Conservation (phyloP, 2,797 vertebrate species). For the Arrhamphus sclerolepis region DNA sequence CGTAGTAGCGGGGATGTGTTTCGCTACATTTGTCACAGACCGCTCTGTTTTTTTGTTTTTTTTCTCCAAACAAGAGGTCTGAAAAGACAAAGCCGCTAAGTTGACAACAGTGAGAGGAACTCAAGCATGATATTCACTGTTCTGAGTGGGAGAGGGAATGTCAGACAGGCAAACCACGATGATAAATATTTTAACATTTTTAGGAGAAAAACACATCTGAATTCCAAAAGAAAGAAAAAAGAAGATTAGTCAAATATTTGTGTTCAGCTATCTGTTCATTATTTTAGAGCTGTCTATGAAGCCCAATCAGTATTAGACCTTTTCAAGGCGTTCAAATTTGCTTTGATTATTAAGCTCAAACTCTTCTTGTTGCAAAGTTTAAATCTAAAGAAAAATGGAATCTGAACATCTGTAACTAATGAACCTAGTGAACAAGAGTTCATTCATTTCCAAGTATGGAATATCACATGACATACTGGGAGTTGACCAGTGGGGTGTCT, state of each 20-base stretch:
- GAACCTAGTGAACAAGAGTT: constrained; percentile 12
- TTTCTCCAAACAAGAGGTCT: background rate
- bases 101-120: background rate
- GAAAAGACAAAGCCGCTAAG: constrained; percentile 14
- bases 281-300: too few relatives aligned
- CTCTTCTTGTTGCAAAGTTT: too few relatives aligned
- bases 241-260: too few relatives aligned
- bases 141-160: background rate
- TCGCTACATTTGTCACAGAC: constrained; percentile 19
- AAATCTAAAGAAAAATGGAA: background rate
- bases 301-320: too few relatives aligned
- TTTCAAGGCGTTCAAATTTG: too few relatives aligned
- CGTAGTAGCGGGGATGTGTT: constrained; percentile 13
- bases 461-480: constrained; percentile 1
- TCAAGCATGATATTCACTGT: background rate
- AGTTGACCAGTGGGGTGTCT: too few relatives aligned
- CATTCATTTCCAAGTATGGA: constrained; percentile 9
- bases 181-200: background rate
- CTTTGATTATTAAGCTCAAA: too few relatives aligned
- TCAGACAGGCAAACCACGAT: background rate
- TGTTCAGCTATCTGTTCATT: too few relatives aligned
- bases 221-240: constrained; percentile 9
- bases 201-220: background rate
- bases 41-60: background rate
- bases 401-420: constrained; percentile 16